Base-by-base conservation (phyloP, 2,888 invertebrate species). In the Drosophila algonquin region DNA sequence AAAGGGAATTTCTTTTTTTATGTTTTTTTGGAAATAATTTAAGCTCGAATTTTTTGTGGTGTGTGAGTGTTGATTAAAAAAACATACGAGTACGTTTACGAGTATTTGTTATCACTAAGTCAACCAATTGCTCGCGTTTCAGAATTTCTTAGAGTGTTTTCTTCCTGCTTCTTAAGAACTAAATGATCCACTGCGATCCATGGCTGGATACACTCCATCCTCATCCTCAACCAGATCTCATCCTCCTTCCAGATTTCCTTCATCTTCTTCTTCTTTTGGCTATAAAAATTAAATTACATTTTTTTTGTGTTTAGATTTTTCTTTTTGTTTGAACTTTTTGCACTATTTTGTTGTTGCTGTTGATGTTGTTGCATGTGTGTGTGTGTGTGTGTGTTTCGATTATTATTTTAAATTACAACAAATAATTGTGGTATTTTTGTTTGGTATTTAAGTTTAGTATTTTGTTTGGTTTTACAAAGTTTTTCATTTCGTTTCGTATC, bases 221-320 rank as follows among this genome's bases (percentile, higher is more conserved):
- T 12, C 35, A 12, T 12, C 12, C 35, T 12, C 35, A 40, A 55
- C 46, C 54, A 51, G n/a, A 16, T 53, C 27, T 47, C n/a, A 52
- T 54, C 12, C 18, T 14, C 53, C 48, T 46, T 60, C 59, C 21
- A 18, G 56, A 54, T 75, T 58, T 64, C 30, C 48, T 81, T 24
- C 24, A 0, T 73, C 85, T 58, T 24, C 24, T 24, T 73, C 85
- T 58, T 76, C 83, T 90, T 90, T 91, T 91, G 90, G 91, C 91
- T 91, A 91, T 91, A 90, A 90, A 90, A 90, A 91, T 91, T 90
- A 90, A 87, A 77, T 80, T 90, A 87, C 80, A 70, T 87, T 82
- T 79, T 67, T 62, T 16, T 54, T 55, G 44, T 55, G 44, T 21
- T 50, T 27, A 71, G 60, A 67, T 73, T 74, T 82, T 76, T 76